A percentile compares a stretch with the other conserved stretches of the same genome.
phyloP scores from a whole-genome alignment of 2,113 vertebrate species.

The Sylvia atricapilla region DNA sequence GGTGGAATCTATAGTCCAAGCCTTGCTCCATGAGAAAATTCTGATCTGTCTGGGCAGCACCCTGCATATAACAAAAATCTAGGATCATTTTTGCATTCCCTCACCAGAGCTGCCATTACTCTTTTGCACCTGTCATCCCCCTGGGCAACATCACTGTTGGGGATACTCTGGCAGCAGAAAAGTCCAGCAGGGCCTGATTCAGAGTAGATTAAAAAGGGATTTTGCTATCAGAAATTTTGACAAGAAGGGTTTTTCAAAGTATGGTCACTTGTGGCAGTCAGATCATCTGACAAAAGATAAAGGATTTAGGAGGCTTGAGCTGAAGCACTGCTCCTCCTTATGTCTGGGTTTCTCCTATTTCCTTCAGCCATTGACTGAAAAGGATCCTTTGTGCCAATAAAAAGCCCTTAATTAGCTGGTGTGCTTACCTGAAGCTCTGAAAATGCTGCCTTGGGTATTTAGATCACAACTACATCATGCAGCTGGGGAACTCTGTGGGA shows the following conservation, averaged over 20 bases:
- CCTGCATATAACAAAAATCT: neutral
- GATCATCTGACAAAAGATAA: neutral
- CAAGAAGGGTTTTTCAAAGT: neutral
- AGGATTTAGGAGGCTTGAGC: neutral
- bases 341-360: neutral
- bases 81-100: neutral
- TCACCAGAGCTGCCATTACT: neutral
- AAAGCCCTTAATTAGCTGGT: neutral
- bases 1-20: neutral
- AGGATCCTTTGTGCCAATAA: neutral
- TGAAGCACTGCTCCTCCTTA: neutral
- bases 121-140: fast-evolving
- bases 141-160: fast-evolving
- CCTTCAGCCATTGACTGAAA: neutral
- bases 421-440: neutral
- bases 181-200: neutral
- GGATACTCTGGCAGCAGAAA: neutral
- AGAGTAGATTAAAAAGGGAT: neutral
- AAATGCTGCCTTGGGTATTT: neutral
- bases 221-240: neutral
- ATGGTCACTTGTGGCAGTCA: neutral
- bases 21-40: neutral
- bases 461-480: neutral
- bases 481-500: neutral
- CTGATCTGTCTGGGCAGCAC: neutral